phyloP scores from a whole-genome alignment of 2,113 vertebrate genomes.

The Mellivora capensis region DNA sequence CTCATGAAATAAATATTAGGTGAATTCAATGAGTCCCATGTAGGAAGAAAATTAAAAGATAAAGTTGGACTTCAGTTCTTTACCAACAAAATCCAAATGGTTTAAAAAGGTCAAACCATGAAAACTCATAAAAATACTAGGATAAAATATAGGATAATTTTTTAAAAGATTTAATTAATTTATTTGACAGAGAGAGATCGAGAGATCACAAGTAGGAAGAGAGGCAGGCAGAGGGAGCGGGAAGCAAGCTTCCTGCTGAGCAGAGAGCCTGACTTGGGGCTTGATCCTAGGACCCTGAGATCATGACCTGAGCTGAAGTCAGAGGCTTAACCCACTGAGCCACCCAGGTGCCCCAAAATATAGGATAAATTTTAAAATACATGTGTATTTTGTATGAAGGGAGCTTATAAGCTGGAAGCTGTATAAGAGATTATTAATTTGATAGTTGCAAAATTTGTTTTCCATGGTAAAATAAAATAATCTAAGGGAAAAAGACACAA shows the following conservation, averaged over 20 bases:
- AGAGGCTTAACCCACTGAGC: no score
- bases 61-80: not conserved
- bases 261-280: no score
- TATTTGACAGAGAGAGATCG: not conserved
- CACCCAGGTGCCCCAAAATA: not conserved
- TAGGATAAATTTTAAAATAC: not conserved
- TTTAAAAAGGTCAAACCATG: not conserved
- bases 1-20: not conserved
- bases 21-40: not conserved
- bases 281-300: no score
- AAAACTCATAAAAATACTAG: slow-evolving; percentile 14
- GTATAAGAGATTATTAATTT: slow-evolving; percentile 28
- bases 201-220: no score
- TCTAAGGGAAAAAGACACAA: not conserved
- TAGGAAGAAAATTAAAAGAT: not conserved
- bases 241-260: no score
- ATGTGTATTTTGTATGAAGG: not conserved
- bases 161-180: no score
- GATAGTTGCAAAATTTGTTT: not conserved
- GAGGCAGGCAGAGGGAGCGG: no score
- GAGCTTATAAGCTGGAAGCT: not conserved
- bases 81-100: not conserved
- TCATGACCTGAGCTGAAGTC: no score
- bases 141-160: slow-evolving; percentile 7
- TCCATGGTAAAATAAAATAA: slow-evolving; percentile 19